Evolutionary conservation across 2,888 invertebrate species (phyloP), one percentile per base, ranked within the genome.

Genomic region (Papilio demoleus): DNA sequence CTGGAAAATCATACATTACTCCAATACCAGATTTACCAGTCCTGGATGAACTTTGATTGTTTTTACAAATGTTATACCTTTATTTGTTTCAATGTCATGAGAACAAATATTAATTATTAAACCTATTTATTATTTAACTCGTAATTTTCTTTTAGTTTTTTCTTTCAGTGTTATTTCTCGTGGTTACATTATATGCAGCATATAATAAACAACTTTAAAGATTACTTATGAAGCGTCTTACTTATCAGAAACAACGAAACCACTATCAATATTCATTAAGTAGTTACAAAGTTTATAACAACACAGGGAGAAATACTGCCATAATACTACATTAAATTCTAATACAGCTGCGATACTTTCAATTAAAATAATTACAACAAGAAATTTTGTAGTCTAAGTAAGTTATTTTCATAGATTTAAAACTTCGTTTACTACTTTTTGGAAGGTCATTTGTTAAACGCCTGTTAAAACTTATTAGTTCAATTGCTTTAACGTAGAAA

Each of bases 1-100:
- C 76, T 4, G 89, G 87, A 12, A 81, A 76, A 22, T 88, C 87
- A 1, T 84, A 88, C 71, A 73, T 88, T 22, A 73, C 80, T 67
- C 69, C 85, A 0, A 72, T 22, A 0, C 22, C 22, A 1, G 80
- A 76, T 62, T 68, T 72, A 67, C 71, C 34, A 67, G 75, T 65
- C 71, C 68, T 40, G 11, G 68, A 68, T 62, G 81, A 83, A 71
- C 75, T 83, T 47, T 82, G 70, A 75, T 47, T 47, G 4, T 12
- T 12, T 47, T 1, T 47, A 47, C 17, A n/a, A n/a, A n/a, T n/a
- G 14, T 4, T 40, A 40, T 1, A 14, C 5, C 40, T n/a, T n/a
- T n/a, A n/a, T n/a, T n/a, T n/a, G n/a, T n/a, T n/a, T n/a, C n/a
- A n/a, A n/a, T n/a, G n/a, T n/a, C n/a, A n/a, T n/a, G n/a, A n/a